These are phyloP conservation scores for Drosophila diplacantha DNA, from an alignment of 2,888 invertebrate genomes.

Conservation along the genomic window DNA sequence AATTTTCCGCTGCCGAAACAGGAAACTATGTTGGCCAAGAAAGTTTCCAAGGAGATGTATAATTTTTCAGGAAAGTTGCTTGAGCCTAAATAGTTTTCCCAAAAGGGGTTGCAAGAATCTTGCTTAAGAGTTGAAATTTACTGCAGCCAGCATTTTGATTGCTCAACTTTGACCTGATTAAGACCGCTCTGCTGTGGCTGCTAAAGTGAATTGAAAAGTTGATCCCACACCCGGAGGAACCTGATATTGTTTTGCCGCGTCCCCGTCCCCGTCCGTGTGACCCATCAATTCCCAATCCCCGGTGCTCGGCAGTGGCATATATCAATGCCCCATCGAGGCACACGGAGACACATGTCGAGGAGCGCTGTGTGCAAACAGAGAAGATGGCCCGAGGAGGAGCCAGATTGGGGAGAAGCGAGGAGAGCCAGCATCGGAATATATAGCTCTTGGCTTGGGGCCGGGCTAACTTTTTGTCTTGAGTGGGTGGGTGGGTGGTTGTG, in stretches of 20 bases:
- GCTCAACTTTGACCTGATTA: slow-evolving; percentile 1
- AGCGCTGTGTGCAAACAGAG: slow-evolving; percentile 56
- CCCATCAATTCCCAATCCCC: slow-evolving; percentile 26
- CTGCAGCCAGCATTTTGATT: background rate
- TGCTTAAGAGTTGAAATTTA: background rate
- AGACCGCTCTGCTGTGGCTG: background rate
- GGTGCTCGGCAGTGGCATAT: slow-evolving; percentile 29
- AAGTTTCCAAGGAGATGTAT: slow-evolving; percentile 22
- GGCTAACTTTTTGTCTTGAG: slow-evolving; percentile 34
- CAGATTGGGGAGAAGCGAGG: slow-evolving; percentile 13
- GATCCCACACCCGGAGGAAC: slow-evolving; percentile 16
- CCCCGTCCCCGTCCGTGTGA: background rate
- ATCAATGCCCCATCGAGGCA: slow-evolving; percentile 33
- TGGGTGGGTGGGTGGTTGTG: background rate
- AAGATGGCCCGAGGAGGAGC: slow-evolving; percentile 48
- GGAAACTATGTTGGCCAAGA: slow-evolving; percentile 33
- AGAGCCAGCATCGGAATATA: slow-evolving; percentile 24
- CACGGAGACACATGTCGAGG: slow-evolving; percentile 42
- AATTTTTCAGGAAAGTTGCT: slow-evolving; percentile 9
- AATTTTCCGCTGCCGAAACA: slow-evolving; percentile 14
- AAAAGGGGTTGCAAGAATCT: background rate
- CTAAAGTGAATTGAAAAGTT: slow-evolving; percentile 12
- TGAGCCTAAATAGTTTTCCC: slow-evolving; percentile 1
- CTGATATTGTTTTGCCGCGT: slow-evolving; percentile 13
- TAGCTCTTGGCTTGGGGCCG: slow-evolving; percentile 41